phyloP scores from a whole-genome alignment of 1,140 invertebrate species.

The Rhyacophila brunnea region DNA sequence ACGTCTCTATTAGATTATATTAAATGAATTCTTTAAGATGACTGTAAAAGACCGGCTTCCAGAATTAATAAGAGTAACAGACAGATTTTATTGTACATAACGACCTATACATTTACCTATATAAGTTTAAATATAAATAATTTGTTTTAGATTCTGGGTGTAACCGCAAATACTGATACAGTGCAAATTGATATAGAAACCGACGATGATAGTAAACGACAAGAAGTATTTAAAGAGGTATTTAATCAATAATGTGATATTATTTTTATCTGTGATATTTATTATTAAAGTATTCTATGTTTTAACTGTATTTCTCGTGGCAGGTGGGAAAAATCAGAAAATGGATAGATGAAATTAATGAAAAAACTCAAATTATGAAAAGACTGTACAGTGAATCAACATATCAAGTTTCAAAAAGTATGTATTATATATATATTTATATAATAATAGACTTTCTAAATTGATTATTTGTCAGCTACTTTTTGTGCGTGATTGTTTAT shows the following conservation, averaged over 20 bases:
- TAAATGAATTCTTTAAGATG: constrained; percentile 11
- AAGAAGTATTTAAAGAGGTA: constrained; percentile 49
- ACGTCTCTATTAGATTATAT: neutral
- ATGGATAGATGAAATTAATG: constrained; percentile 52
- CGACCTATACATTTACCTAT: neutral
- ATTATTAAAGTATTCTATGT: too few relatives aligned
- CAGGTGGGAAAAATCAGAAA: constrained; percentile 55
- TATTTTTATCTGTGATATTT: too few relatives aligned
- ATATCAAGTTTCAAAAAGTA: constrained; percentile 57
- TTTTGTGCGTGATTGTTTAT: too few relatives aligned
- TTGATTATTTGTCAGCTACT: too few relatives aligned
- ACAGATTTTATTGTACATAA: too few relatives aligned
- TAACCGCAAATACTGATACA: constrained; percentile 11
- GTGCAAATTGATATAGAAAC: constrained; percentile 38
- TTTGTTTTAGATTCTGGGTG: constrained; percentile 7
- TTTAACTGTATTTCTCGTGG: constrained; percentile 17
- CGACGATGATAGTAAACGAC: constrained; percentile 44
- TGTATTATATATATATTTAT: too few relatives aligned
- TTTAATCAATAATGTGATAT: too few relatives aligned
- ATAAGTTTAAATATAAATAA: neutral
- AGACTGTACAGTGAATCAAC: constrained; percentile 58
- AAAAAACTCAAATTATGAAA: constrained; percentile 54
- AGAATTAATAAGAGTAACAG: constrained; percentile 22
- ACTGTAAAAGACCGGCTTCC: constrained; percentile 23
- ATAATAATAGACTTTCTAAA: too few relatives aligned